A percentile compares a stretch with the other conserved stretches of the same genome.
phyloP scores from a whole-genome alignment of 2,888 invertebrate genomes.

The Antheraea assamensis region DNA sequence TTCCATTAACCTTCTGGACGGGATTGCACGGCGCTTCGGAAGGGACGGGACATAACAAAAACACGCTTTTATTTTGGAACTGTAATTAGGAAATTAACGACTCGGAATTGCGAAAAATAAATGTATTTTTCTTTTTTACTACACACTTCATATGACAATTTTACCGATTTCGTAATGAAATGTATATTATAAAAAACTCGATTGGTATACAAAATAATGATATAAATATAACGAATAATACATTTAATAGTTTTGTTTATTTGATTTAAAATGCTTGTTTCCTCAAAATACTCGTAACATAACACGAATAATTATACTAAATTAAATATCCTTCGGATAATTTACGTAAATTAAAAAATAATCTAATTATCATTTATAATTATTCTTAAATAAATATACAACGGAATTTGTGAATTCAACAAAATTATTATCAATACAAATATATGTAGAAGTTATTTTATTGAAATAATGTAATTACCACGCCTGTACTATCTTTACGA shows the following conservation, averaged over 20 bases:
- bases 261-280: neutral
- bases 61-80: conserved; percentile 73
- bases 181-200: neutral
- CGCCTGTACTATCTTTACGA: neutral
- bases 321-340: neutral
- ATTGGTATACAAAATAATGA: neutral
- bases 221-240: neutral
- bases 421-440: neutral
- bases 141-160: conserved; percentile 61
- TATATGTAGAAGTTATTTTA: neutral
- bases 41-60: conserved; percentile 66
- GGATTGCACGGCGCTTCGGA: conserved; percentile 55
- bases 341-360: neutral
- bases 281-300: neutral
- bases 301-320: neutral
- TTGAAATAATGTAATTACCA: neutral
- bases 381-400: neutral
- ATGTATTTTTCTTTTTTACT: conserved; percentile 52
- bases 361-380: neutral
- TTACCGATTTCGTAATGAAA: conserved; percentile 38
- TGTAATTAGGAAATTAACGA: conserved; percentile 81
- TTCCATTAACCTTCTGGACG: conserved; percentile 75
- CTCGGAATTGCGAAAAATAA: conserved; percentile 68
- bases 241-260: conserved; percentile 1
- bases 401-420: neutral